Conservation (phyloP, 2,113 vertebrate genomes). For the Microtus montanus region DNA sequence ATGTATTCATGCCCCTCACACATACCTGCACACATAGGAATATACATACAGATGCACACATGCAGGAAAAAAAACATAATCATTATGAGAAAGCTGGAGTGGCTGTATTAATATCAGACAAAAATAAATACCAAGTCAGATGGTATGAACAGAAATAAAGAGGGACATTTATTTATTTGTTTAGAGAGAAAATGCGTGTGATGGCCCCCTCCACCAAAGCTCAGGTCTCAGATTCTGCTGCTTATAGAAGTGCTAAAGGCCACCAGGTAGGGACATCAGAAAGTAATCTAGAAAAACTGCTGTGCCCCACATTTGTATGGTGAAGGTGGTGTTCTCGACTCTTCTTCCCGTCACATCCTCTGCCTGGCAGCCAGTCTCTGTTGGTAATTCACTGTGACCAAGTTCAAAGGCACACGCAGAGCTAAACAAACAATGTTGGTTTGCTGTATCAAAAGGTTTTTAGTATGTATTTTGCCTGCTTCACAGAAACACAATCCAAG, state of each 20-base stretch:
- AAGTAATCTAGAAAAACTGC: neutral
- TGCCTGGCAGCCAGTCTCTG: neutral
- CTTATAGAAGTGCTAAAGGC: neutral
- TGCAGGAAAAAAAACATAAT: neutral
- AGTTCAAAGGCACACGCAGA: neutral
- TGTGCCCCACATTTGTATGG: neutral
- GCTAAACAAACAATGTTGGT: neutral
- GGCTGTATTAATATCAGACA: neutral
- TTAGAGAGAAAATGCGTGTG: neutral
- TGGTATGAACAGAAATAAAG: neutral
- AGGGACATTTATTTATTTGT: neutral
- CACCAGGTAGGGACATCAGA: neutral
- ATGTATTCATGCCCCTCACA: no score
- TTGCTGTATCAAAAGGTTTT: conserved; percentile 30
- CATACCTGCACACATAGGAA: neutral
- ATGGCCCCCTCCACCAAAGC: neutral
- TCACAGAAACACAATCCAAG: conserved; percentile 39
- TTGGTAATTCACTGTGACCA: neutral
- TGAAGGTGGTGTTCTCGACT: neutral
- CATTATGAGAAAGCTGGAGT: neutral
- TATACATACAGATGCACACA: neutral
- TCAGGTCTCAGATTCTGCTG: neutral
- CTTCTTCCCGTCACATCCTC: neutral
- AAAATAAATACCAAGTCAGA: neutral
- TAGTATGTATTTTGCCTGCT: conserved; percentile 28